Evolutionary conservation across 2,797 vertebrate genomes (phyloP), one percentile per base, ranked within the genome.

Genomic region (Syngnathus acus): DNA sequence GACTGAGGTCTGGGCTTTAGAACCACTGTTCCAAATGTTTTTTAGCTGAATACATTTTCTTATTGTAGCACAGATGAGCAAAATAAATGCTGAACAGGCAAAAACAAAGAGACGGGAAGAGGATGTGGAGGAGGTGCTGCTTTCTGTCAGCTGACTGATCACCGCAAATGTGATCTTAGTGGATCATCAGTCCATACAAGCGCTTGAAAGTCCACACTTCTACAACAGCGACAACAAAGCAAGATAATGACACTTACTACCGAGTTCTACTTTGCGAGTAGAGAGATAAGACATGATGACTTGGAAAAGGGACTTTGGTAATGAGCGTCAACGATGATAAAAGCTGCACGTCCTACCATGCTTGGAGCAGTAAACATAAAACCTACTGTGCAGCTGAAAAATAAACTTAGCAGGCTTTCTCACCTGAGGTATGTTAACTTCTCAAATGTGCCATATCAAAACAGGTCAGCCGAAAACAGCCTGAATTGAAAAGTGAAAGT

Each of bases 111-210:
- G 43, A 77, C 61, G 8, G 62, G 75, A 82, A 79, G 64, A 9
- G 63, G 77, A 83, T 77, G 65, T 70, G 73, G 26, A 54, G 73
- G 26, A 54, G 64, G 59, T 64, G 62, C 1, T 4, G 21, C 47
- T 64, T 59, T 69, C 60, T 32, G 69, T 85, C 84, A 84, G 74
- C 75, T 87, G 82, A 87, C 74, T 26, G 13, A 23, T 3, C n/a
- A 38, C 47, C 62, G 8, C 43, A 37, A 40, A 40, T 60, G 37
- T 6, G 23, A 58, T 3, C 14, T n/a, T 39, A 17, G 37, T 16
- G 45, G 45, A 1, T 42, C 40, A 1, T 42, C 13, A 14, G 45
- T 54, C 9, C 21, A 54, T 23, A 23, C 9, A 9, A 21, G 51
- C n/a, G 5, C 45, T 54, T 26, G 0, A 55, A 55, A 2, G 53